Conservation (phyloP, 2,797 vertebrate species). For the Hylomyscus alleni region DNA sequence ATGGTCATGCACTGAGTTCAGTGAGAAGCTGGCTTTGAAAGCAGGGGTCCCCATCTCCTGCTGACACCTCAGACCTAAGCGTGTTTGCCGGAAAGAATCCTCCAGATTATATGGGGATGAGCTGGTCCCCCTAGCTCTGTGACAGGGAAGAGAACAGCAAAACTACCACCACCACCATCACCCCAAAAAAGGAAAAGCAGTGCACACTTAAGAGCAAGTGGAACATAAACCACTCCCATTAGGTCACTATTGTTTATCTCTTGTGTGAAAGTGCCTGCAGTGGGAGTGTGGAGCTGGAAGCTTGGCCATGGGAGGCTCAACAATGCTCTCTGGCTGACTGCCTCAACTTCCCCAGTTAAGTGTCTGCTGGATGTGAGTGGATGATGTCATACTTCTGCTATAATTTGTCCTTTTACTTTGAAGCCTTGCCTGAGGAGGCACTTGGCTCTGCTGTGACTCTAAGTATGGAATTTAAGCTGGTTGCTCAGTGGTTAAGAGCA, state of each 20-base stretch:
- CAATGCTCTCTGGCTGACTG: too few relatives aligned
- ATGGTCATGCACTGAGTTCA: neutral
- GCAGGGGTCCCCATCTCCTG: neutral
- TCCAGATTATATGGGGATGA: neutral
- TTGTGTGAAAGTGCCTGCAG: neutral
- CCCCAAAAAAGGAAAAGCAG: neutral
- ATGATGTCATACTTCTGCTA: neutral
- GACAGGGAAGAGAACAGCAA: neutral
- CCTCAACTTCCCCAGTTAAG: neutral
- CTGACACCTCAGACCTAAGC: neutral
- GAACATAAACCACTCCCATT: too few relatives aligned
- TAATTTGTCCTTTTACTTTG: neutral
- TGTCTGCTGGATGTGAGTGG: neutral
- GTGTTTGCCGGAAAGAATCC: neutral
- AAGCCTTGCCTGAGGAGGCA: neutral
- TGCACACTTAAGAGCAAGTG: neutral
- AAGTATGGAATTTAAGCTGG: neutral
- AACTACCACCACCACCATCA: too few relatives aligned
- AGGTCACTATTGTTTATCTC: neutral
- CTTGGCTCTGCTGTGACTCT: neutral
- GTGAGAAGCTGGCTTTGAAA: neutral
- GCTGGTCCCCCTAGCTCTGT: neutral
- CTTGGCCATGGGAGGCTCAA: neutral
- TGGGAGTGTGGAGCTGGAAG: too few relatives aligned
- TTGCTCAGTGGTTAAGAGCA: neutral